Percentiles rank a stretch among this genome's conserved stretches.
Conservation (phyloP, 1,140 invertebrate species). For the Scaptomyza pallida region DNA sequence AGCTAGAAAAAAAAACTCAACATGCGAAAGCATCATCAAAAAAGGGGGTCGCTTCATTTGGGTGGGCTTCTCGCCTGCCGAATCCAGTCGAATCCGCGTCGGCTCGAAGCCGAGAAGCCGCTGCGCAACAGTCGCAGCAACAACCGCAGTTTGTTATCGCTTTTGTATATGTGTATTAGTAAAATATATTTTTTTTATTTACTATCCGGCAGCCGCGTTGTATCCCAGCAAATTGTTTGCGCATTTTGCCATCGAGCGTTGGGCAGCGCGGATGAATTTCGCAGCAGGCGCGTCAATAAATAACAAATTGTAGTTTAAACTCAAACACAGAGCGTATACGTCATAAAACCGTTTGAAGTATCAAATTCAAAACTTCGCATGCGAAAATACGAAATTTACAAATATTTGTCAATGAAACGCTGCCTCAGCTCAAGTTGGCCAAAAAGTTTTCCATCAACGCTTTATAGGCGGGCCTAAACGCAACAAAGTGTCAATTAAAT, state of each 20-base stretch:
- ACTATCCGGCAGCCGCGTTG: slow-evolving; percentile 10
- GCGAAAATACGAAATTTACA: slow-evolving; percentile 33
- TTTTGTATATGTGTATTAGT: background rate
- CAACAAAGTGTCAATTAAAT: slow-evolving; percentile 75
- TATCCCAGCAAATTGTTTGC: slow-evolving; percentile 66
- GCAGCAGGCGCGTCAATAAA: slow-evolving; percentile 48
- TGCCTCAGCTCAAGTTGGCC: slow-evolving; percentile 5
- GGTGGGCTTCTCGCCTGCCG: slow-evolving; percentile 37
- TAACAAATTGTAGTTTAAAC: background rate
- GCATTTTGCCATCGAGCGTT: slow-evolving; percentile 79
- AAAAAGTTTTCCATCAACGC: slow-evolving; percentile 71
- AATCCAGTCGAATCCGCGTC: slow-evolving; percentile 45
- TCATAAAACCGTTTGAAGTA: slow-evolving; percentile 28
- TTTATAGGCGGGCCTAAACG: slow-evolving; percentile 39
- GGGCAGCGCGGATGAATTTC: slow-evolving; percentile 75
- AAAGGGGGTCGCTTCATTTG: slow-evolving; percentile 1
- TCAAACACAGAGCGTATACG: background rate
- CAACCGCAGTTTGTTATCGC: slow-evolving; percentile 17
- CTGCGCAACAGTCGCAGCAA: slow-evolving; percentile 30
- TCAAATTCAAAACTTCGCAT: slow-evolving; percentile 1
- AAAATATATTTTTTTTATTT: too few relatives aligned
- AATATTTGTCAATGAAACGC: slow-evolving; percentile 67
- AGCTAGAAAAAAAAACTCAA: slow-evolving; percentile 16
- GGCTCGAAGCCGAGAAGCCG: slow-evolving; percentile 9
- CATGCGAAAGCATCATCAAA: slow-evolving; percentile 14